Evolutionary conservation across 1,140 invertebrate species (phyloP).

Genomic region (Gryon sp.): DNA sequence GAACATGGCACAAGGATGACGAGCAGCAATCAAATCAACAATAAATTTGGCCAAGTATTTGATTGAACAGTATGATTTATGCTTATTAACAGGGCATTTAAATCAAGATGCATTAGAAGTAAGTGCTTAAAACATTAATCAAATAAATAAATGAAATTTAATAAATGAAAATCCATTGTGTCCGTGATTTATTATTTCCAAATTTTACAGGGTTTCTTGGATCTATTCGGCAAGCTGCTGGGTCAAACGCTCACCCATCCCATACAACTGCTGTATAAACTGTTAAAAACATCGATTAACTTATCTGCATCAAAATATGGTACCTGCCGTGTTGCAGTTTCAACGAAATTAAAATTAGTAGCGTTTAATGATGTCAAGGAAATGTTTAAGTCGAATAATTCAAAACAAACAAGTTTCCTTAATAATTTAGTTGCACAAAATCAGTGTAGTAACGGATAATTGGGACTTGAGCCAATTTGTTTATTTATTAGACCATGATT

Average conservation of each 20-base stretch:
- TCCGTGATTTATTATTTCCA: too few relatives aligned
- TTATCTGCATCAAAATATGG: slow-evolving; percentile 16
- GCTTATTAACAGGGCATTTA: slow-evolving; percentile 16
- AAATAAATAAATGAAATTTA: too few relatives aligned
- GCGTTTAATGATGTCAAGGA: background rate
- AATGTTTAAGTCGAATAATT: background rate
- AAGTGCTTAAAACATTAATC: too few relatives aligned
- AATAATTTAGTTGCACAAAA: background rate
- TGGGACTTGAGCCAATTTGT: background rate
- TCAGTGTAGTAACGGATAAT: background rate
- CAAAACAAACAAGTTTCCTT: background rate
- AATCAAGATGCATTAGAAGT: slow-evolving; percentile 23
- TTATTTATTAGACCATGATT: slow-evolving; percentile 24
- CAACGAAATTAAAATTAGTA: slow-evolving; percentile 10
- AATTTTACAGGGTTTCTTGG: slow-evolving; percentile 34
- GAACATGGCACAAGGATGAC: too few relatives aligned
- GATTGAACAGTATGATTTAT: too few relatives aligned
- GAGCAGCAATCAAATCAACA: too few relatives aligned
- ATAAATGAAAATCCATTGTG: too few relatives aligned
- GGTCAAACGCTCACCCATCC: slow-evolving; percentile 16
- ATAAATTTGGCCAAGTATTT: too few relatives aligned
- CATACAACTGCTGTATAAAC: slow-evolving; percentile 7
- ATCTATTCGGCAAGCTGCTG: slow-evolving; percentile 19
- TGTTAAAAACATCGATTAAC: slow-evolving; percentile 18
- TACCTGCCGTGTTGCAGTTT: slow-evolving; percentile 8